Evolutionary conservation across 2,113 vertebrate genomes (phyloP).

Genomic region (Mobula birostris): DNA sequence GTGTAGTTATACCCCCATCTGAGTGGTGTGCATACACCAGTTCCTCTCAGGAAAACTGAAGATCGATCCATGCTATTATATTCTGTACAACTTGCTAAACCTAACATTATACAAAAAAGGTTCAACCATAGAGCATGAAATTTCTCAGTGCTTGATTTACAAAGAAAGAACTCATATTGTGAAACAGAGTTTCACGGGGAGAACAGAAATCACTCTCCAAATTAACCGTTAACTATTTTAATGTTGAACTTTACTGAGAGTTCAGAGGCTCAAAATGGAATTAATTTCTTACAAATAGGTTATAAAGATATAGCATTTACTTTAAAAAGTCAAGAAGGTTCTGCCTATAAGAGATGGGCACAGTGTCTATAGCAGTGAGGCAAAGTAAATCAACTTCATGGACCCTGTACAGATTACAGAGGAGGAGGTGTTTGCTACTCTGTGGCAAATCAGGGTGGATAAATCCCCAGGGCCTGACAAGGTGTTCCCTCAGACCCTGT

Average conservation of each 20-base stretch:
- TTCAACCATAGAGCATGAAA: not conserved
- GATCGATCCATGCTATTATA: not conserved
- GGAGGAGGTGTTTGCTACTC: too few species aligned
- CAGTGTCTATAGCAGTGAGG: too few species aligned
- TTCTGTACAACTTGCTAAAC: not conserved
- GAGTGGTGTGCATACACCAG: not conserved
- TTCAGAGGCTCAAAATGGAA: not conserved
- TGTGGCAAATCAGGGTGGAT: too few species aligned
- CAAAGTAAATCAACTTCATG: too few species aligned
- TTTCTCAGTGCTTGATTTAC: not conserved
- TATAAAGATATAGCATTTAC: not conserved
- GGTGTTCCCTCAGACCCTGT: too few species aligned
- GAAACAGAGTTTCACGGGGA: not conserved
- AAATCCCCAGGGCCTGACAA: too few species aligned
- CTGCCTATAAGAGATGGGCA: too few species aligned
- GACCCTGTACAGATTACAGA: too few species aligned
- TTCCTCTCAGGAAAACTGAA: not conserved
- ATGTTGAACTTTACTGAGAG: not conserved
- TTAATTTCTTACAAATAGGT: not conserved
- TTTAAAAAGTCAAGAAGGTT: not conserved
- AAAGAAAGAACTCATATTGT: not conserved
- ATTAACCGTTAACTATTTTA: not conserved
- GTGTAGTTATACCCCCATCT: not conserved
- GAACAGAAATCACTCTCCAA: not conserved
- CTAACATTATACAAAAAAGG: not conserved